Percentiles rank a stretch among this genome's conserved stretches.
Evolutionary conservation across 2,888 invertebrate genomes (phyloP).

Genomic region (Synanthedon tipuliformis): DNA sequence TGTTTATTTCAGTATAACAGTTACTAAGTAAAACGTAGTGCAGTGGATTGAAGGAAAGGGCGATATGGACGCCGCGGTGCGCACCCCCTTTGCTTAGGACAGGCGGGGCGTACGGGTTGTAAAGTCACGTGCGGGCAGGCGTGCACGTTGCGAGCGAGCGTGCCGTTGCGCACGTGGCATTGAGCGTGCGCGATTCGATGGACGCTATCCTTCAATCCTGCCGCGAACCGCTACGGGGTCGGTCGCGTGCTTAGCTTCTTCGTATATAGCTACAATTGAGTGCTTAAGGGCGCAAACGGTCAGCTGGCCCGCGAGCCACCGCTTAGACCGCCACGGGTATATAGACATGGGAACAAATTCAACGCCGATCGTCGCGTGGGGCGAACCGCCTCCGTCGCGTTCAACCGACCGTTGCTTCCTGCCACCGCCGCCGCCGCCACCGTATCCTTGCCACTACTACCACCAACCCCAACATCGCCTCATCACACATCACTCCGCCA

Average conservation of each 20-base stretch:
- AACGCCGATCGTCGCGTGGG: conserved; percentile 1
- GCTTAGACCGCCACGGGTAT: conserved; percentile 67
- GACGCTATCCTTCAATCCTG: conserved; percentile 46
- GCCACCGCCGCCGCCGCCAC: conserved; percentile 13
- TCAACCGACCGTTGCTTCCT: conserved; percentile 16
- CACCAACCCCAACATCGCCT: not conserved
- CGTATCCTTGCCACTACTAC: conserved; percentile 1
- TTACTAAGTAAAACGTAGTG: too few relatives aligned
- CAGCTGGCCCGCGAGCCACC: conserved; percentile 27
- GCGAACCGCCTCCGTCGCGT: conserved; percentile 15
- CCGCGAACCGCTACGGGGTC: conserved; percentile 42
- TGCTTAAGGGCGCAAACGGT: conserved; percentile 23
- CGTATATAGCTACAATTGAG: conserved; percentile 32
- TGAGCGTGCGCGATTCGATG: conserved; percentile 36
- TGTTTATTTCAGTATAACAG: too few relatives aligned
- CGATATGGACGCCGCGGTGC: conserved; percentile 9
- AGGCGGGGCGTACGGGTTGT: conserved; percentile 22
- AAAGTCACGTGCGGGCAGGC: conserved; percentile 31
- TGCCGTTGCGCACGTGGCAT: conserved; percentile 33
- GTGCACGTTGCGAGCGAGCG: conserved; percentile 35
- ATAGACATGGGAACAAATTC: conserved; percentile 58
- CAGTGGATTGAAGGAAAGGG: not conserved
- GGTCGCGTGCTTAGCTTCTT: conserved; percentile 39
- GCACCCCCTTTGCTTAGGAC: conserved; percentile 2
- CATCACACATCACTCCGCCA: not conserved